Evolutionary conservation across 2,113 vertebrate species (phyloP), one percentile per base, ranked within the genome.

Genomic region (Rhizomys pruinosus): DNA sequence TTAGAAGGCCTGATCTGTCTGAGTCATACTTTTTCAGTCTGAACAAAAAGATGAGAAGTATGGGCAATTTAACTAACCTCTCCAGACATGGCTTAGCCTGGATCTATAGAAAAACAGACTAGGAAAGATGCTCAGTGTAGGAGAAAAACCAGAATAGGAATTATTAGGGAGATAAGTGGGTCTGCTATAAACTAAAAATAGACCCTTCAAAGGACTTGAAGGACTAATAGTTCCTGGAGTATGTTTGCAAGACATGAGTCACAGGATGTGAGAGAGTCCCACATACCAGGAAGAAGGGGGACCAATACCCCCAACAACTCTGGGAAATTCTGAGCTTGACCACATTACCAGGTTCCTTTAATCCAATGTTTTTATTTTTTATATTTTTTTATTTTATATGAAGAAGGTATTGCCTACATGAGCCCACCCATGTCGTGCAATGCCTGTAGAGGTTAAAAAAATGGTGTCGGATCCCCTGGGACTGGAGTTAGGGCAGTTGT

Each of bases 301-400:
- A 4, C 9, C 37, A 27, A 27, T 0, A 84, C 17, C 8, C 8
- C 17, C 57, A 68, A 12, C 27, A 39, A 63, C n/a, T 25, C 39
- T 10, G 10, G 68, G 27, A 47, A 34, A 44, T 52, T 80, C 72
- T 68, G 55, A 78, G 25, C 61, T 63, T 71, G n/a, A 72, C 57
- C 12, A 20, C 32, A 72, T 37, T 61, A 55, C 29, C 32, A 25
- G 10, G 2, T 11, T 69, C 74, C 68, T 84, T 52, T 63, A 55
- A 10, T 74, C 44, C n/a, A n/a, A n/a, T 81, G 25, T 63, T 81
- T 81, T 61, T 81, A 78, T n/a, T n/a, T n/a, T n/a, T n/a, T n/a
- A n/a, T n/a, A n/a, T n/a, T n/a, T n/a, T n/a, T n/a, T n/a, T n/a
- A n/a, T n/a, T n/a, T n/a, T n/a, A n/a, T n/a, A n/a, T n/a, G n/a